These are phyloP conservation scores for Meandrusa payeni DNA, from an alignment of 2,888 invertebrate species.

Conservation along the genomic window DNA sequence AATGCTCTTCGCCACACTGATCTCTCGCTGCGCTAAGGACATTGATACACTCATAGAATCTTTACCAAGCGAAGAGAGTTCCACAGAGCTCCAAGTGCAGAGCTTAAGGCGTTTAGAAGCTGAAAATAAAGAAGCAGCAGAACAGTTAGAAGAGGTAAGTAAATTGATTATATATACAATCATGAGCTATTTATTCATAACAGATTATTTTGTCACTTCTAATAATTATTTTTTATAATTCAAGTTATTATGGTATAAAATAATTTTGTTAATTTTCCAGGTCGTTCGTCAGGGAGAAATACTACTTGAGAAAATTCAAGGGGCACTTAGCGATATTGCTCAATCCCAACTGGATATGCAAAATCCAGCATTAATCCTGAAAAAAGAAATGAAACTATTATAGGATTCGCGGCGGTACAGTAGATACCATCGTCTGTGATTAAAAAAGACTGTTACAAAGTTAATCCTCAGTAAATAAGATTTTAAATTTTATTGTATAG, in stretches of 20 bases:
- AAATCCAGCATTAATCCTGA: constrained; percentile 78
- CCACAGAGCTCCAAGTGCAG: constrained; percentile 93
- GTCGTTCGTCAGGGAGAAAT: constrained; percentile 93
- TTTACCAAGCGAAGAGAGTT: constrained; percentile 96
- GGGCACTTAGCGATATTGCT: constrained; percentile 95
- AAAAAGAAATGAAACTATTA: constrained; percentile 69
- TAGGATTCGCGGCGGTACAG: constrained; percentile 44
- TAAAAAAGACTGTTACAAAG: constrained; percentile 9
- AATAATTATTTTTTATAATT: too few species aligned
- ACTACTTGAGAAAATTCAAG: constrained; percentile 92
- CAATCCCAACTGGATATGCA: constrained; percentile 95
- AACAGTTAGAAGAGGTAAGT: constrained; percentile 86
- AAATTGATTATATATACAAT: too few species aligned
- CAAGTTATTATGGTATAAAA: too few species aligned
- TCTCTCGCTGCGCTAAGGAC: constrained; percentile 97
- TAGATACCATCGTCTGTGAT: constrained; percentile 33
- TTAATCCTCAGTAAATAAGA: neutral
- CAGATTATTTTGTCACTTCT: too few species aligned
- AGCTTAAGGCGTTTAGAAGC: constrained; percentile 91
- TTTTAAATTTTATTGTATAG: neutral
- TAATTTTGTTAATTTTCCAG: constrained; percentile 45
- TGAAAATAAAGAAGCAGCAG: constrained; percentile 96
- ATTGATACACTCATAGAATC: constrained; percentile 98
- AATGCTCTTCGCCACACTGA: constrained; percentile 94
- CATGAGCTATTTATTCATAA: too few species aligned